phyloP scores from a whole-genome alignment of 2,797 vertebrate genomes.

The Eutrigla gurnardus region DNA sequence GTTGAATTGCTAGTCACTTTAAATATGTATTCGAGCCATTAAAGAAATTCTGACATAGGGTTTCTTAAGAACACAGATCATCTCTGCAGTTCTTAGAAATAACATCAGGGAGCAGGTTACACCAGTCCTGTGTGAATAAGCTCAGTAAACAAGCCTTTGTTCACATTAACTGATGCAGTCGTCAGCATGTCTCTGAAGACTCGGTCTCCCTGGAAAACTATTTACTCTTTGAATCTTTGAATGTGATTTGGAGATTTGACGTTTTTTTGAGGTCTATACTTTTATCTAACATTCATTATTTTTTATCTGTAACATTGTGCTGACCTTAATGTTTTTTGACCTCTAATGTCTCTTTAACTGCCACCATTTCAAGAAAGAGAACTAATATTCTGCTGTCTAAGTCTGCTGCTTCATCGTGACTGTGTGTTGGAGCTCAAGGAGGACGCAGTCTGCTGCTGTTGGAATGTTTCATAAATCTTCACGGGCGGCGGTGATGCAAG shows the following conservation, averaged over 20 bases:
- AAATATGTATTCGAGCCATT: background rate
- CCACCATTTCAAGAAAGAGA: background rate
- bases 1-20: background rate
- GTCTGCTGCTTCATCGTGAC: slow-evolving; percentile 7
- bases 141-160: slow-evolving; percentile 10
- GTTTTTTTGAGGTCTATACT: background rate
- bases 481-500: slow-evolving; percentile 33
- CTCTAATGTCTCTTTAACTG: background rate
- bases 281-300: background rate
- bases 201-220: background rate
- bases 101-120: background rate
- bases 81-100: background rate
- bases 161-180: slow-evolving; percentile 9
- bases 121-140: background rate
- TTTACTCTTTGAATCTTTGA: background rate
- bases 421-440: slow-evolving; percentile 8
- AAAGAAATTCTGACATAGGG: background rate
- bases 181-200: background rate
- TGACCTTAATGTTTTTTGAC: background rate
- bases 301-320: background rate
- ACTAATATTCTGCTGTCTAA: too few relatives aligned
- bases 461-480: slow-evolving; percentile 56
- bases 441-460: slow-evolving; percentile 32
- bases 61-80: background rate
- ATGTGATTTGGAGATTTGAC: background rate